A percentile compares a stretch with the other conserved stretches of the same genome.
phyloP scores from a whole-genome alignment of 1,140 invertebrate species.

The Drosophila seguyi region DNA sequence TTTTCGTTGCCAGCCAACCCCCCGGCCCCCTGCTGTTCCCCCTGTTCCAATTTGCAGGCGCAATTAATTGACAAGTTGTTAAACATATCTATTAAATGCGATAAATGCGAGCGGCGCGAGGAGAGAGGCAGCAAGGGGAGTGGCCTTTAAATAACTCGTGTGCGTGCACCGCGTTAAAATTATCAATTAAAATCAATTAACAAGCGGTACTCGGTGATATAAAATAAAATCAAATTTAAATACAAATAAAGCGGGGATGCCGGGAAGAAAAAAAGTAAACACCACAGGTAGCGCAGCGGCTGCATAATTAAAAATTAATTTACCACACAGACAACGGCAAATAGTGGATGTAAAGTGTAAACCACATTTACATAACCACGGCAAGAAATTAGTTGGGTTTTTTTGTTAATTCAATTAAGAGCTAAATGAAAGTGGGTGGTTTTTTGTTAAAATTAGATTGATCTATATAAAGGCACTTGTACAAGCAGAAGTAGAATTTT shows the following conservation, averaged over 20 bases:
- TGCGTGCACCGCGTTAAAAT: constrained; percentile 41
- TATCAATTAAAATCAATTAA: constrained; percentile 80
- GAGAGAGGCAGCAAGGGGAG: not conserved
- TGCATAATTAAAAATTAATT: constrained; percentile 80
- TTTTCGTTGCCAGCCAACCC: not conserved
- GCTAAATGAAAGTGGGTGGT: not conserved
- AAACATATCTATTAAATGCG: constrained; percentile 63
- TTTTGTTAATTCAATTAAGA: not conserved
- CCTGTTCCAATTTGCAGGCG: constrained; percentile 40
- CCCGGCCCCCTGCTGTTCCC: too few relatives aligned
- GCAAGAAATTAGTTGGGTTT: not conserved
- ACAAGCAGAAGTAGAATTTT: not conserved
- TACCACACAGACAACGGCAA: constrained; percentile 45
- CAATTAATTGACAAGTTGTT: constrained; percentile 77
- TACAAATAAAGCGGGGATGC: constrained; percentile 54
- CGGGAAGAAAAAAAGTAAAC: constrained; percentile 75
- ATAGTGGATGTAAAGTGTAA: constrained; percentile 31
- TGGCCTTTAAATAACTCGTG: constrained; percentile 35
- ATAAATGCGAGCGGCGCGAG: not conserved
- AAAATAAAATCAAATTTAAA: constrained; percentile 40
- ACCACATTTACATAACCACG: constrained; percentile 11
- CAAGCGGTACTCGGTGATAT: constrained; percentile 10
- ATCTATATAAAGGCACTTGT: not conserved
- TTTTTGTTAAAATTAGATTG: not conserved
- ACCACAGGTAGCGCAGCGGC: constrained; percentile 39